Evolutionary conservation across 2,113 vertebrate species (phyloP), one percentile per base, ranked within the genome.

Genomic region (Phycodurus eques): DNA sequence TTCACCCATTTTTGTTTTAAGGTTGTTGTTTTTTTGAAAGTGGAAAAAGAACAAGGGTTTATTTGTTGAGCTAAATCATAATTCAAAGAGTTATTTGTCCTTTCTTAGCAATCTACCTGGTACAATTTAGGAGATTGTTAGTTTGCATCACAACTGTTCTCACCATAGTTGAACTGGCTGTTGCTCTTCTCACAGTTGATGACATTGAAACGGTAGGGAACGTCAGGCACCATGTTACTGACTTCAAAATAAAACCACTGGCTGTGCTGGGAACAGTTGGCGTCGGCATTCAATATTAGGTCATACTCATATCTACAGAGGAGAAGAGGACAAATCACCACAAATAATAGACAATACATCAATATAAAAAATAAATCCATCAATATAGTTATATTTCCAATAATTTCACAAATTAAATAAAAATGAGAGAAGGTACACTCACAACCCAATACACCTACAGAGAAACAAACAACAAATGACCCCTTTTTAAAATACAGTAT

Each of bases 161-260:
- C 93, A 98, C 96, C 97, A 0, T 96, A 98, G 88, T 97, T 98
- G 86, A 96, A 99, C 73, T 99, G 96, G 82, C 96, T 98, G 90
- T 98, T 96, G 82, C 88, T 69, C 89, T 98, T 98, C 92, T 99
- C 96, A 77, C 95, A 97, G 90, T 98, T 98, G 93, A 99, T 94
- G 87, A 99, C 9, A 72, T 98, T 99, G 87, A 99, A 97, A 51
- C 95, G 94, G 72, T 98, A 98, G 1, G 93, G 84, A 62, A 91
- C 47, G 0, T 84, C 81, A 0, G 89, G 71, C 80, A 76, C 86
- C 95, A 96, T 97, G 57, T 90, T 89, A 51, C 92, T 92, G 80
- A 98, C 94, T 87, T 92, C 90, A 49, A 98, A 98, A 87, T 97
- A 96, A 87, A 98, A 98, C 96, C 97, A 98, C 85, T 98, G 96